phyloP scores from a whole-genome alignment of 2,797 vertebrate species.

The Pyrocephalus nanus region DNA sequence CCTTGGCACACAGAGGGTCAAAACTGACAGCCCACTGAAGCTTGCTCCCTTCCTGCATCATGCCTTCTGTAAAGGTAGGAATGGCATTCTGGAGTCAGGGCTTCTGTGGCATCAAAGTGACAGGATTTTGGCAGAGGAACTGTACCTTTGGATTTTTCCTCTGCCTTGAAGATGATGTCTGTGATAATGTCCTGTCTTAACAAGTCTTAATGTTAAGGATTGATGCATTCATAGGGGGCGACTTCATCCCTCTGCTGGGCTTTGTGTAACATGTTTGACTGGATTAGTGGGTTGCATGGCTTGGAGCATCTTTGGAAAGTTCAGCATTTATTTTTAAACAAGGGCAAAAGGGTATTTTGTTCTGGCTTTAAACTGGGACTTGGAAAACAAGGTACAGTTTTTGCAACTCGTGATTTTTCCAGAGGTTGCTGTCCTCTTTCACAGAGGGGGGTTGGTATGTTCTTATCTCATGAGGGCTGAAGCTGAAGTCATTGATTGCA shows the following conservation, averaged over 20 bases:
- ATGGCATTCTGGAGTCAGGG: background rate
- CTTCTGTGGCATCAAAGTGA: background rate
- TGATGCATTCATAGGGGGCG: accelerated
- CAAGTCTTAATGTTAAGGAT: background rate
- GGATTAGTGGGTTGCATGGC: background rate
- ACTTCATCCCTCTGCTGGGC: background rate
- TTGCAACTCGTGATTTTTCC: background rate
- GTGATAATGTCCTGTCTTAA: background rate
- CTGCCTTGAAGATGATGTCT: background rate
- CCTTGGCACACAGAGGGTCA: background rate
- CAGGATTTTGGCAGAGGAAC: background rate
- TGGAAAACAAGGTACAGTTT: background rate
- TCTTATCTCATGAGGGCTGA: background rate
- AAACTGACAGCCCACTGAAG: background rate
- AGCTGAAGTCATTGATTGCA: background rate
- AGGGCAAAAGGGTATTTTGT: background rate
- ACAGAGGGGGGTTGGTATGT: background rate
- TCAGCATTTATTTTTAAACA: background rate
- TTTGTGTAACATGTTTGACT: background rate
- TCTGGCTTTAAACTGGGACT: background rate
- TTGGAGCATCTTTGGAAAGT: background rate
- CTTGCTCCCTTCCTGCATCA: background rate
- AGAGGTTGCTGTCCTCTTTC: accelerated
- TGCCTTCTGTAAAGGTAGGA: background rate
- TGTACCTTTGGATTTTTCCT: background rate